Evolutionary conservation across 2,888 invertebrate species (phyloP), one percentile per base, ranked within the genome.

Genomic region (Nomada ferruginata): DNA sequence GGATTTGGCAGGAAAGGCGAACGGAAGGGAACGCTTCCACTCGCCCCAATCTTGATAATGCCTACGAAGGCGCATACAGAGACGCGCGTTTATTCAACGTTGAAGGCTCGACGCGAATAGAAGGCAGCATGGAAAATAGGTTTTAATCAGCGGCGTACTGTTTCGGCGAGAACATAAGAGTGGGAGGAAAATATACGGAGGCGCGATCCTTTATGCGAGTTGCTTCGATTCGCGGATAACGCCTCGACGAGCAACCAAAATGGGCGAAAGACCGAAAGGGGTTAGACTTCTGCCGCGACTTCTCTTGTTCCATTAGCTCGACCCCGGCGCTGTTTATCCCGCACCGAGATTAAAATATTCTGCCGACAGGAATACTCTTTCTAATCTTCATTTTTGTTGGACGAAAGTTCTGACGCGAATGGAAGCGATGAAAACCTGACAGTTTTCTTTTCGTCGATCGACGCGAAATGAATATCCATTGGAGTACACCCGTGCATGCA

Each of bases 1-100:
- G 78, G 71, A 79, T 53, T 47, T 23, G 18, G 42, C 26, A 20
- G 78, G 78, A 64, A 50, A 26, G 23, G 76, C 13, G 57, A 64
- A 50, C 61, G 63, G 52, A 60, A 60, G 64, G 70, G 71, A 60
- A 11, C n/a, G 59, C 18, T 78, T 50, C 65, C 42, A 44, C 63
- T 10, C 20, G n/a, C 60, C 29, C 50, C 71, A 78, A 80, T 78
- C 71, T 72, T 60, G 53, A 61, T 72, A 60, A 65, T 60, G 79
- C 59, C 53, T 65, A 71, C 76, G 71, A 50, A 53, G 42, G 11
- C 3, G 26, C 20, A 18, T 26, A 23, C 10, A 63, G 42, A 18
- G 10, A 10, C 20, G 11, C 2, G 42, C 18, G 23, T 18, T 15
- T 15, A 10, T 10, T 53, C 36, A 36, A 36, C n/a, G 20, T 42